Evolutionary conservation across 1,140 invertebrate species (phyloP), one percentile per base, ranked within the genome.

Genomic region (Drosophila teissieri): DNA sequence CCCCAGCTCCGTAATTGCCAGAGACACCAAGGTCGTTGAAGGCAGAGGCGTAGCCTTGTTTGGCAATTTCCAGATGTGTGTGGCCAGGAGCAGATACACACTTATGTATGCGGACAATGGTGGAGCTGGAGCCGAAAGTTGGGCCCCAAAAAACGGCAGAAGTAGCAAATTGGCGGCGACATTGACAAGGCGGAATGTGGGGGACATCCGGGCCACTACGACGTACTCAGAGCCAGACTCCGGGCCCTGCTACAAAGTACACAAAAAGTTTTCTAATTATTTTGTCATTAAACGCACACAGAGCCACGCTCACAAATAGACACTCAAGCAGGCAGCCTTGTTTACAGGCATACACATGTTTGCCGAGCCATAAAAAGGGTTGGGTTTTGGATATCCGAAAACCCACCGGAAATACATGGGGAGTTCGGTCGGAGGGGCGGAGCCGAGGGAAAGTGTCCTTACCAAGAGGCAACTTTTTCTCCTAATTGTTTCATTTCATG

Each of bases 221-320:
- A 57, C 40, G 55, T 48, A 68, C 48, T 36, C 58, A 51, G 27
- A 34, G n/a, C 57, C 67, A 77, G 63, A 70, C 56, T 44, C 42
- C 34, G 42, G 54, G 49, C 70, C 62, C 68, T 72, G 73, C 80
- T 62, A 88, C 84, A 89, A 89, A 89, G 85, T 89, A 89, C 84
- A 89, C 85, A 89, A 89, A 88, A 89, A 89, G 84, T 89, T 89
- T 89, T 89, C 84, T 89, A 89, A 89, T 89, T 89, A 89, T 89
- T 89, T 89, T 89, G 84, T 89, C 84, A 89, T 89, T 89, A 89
- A 89, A 89, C 84, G 85, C 84, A 89, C 84, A 88, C 79, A 85
- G 51, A 52, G 57, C 37, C 31, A 79, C 39, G 14, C 31, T 31
- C 37, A 39, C 37, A 39, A 10, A 39, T 39, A 51, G 31, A 58